These are phyloP conservation scores for Pipistrellus nathusii DNA, from an alignment of 2,797 vertebrate genomes.

Conservation along the genomic window DNA sequence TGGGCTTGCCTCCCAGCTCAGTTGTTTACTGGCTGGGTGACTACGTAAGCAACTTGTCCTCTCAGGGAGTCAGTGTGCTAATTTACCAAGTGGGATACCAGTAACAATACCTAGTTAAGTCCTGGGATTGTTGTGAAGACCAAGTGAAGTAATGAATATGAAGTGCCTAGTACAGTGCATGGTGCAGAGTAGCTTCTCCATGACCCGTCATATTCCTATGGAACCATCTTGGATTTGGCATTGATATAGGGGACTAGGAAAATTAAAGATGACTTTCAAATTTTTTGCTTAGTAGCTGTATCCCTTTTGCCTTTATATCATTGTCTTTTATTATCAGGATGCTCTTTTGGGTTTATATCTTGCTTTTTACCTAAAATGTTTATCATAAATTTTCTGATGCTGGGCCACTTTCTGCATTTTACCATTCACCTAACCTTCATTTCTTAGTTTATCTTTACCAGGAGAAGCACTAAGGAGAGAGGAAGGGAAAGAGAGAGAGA, in stretches of 20 bases:
- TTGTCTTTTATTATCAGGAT: neutral
- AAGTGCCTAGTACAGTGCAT: neutral
- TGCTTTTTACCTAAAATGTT: neutral
- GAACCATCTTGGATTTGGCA: neutral
- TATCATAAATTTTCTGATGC: neutral
- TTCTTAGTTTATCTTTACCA: neutral
- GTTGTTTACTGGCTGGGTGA: neutral
- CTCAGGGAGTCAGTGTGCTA: neutral
- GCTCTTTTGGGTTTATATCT: neutral
- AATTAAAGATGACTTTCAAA: neutral
- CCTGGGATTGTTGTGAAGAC: neutral
- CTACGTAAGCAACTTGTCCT: neutral
- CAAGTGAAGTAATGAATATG: neutral
- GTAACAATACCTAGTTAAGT: neutral
- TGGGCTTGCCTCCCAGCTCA: neutral
- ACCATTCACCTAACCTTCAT: neutral
- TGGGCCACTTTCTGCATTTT: neutral
- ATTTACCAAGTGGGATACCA: neutral
- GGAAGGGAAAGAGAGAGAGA: neutral
- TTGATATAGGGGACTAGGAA: neutral
- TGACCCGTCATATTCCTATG: fast-evolving
- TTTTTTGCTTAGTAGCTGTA: neutral
- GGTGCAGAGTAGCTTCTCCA: neutral
- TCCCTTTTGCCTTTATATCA: neutral
- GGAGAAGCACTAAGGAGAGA: neutral